Conservation (phyloP, 2,888 invertebrate species). For the Ommatoiulus sabulosus region DNA sequence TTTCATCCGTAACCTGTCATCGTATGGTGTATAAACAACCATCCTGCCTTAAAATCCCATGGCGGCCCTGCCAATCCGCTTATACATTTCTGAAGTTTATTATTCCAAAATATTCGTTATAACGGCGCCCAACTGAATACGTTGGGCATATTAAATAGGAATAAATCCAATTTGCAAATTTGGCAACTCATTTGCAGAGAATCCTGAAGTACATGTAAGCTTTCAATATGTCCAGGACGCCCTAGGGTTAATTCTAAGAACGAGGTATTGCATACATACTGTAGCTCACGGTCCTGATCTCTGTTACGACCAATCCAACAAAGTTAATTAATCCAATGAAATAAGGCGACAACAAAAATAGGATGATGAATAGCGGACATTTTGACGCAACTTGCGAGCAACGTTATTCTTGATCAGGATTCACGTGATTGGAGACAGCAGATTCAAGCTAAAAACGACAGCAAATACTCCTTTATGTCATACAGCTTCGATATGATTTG, state of each 20-base stretch:
- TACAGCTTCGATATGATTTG: not conserved
- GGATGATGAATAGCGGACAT: not conserved
- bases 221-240: not conserved
- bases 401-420: not conserved
- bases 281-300: not conserved
- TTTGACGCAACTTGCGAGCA: not conserved
- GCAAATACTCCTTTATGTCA: not conserved
- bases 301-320: not conserved
- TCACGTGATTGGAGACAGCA: not conserved
- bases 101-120: not conserved
- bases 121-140: not conserved
- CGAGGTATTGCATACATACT: not conserved
- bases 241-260: not conserved
- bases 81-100: not conserved
- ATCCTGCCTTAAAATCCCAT: not conserved
- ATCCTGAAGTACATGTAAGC: not conserved
- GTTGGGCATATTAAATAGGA: not conserved
- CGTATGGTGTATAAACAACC: too few relatives aligned
- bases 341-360: not conserved
- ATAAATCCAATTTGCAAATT: not conserved
- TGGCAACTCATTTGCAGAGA: not conserved
- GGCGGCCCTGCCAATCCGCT: not conserved
- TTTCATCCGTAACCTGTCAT: too few relatives aligned
- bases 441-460: not conserved
- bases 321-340: not conserved